phyloP scores from a whole-genome alignment of 2,113 vertebrate species.

The Apaloderma vittatum region DNA sequence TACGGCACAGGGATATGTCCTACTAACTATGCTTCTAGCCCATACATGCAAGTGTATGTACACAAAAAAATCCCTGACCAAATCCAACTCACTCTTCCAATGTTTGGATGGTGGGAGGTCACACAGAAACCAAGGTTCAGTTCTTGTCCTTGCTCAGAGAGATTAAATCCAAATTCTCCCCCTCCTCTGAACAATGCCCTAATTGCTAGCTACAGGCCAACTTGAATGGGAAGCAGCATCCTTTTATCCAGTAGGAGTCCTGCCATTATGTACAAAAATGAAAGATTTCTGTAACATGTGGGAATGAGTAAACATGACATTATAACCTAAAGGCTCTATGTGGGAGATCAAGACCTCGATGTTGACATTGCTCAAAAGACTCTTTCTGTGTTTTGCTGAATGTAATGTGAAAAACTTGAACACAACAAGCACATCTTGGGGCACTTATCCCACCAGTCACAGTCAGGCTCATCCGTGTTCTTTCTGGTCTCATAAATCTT shows the following conservation, averaged over 20 bases:
- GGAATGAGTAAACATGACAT: slow-evolving; percentile 35
- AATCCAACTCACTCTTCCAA: background rate
- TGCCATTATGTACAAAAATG: slow-evolving; percentile 13
- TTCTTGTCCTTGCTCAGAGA: background rate
- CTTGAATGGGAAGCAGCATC: background rate
- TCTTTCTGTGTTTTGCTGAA: background rate
- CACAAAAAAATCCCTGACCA: background rate
- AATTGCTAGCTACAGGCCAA: background rate
- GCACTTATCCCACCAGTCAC: background rate
- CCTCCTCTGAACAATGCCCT: background rate
- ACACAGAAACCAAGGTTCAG: background rate
- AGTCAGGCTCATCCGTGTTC: background rate
- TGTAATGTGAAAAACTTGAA: background rate
- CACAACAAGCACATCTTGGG: background rate
- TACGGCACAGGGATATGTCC: background rate
- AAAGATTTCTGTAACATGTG: slow-evolving; percentile 21
- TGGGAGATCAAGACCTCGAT: background rate
- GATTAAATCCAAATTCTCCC: background rate
- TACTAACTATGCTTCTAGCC: background rate
- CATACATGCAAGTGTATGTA: background rate
- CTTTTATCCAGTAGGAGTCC: slow-evolving; percentile 40
- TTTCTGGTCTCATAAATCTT: background rate
- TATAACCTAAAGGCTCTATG: slow-evolving; percentile 42
- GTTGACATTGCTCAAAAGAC: background rate
- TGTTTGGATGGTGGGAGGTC: background rate